A percentile compares a stretch with the other conserved stretches of the same genome.
These are phyloP conservation scores for Drosophila aldrichi DNA, from an alignment of 2,888 invertebrate genomes.

Conservation along the genomic window DNA sequence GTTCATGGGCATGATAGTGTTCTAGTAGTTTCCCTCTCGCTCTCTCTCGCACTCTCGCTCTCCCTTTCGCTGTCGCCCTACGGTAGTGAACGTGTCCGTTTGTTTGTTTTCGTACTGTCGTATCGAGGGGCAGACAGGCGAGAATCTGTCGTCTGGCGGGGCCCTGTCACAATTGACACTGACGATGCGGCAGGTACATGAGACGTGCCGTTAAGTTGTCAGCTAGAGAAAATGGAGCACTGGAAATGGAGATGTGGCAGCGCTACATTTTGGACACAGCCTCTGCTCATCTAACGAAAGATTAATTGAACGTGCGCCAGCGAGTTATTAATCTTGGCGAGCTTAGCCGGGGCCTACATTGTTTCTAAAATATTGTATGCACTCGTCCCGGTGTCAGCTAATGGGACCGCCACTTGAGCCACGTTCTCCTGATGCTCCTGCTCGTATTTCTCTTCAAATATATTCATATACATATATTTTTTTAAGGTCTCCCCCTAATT, in stretches of 20 bases:
- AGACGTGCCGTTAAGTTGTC: slow-evolving; percentile 69
- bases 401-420: slow-evolving; percentile 78
- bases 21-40: slow-evolving; percentile 34
- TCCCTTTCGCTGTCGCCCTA: background rate
- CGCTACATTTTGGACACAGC: slow-evolving; percentile 26
- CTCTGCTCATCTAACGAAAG: slow-evolving; percentile 68
- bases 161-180: slow-evolving; percentile 78
- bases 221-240: slow-evolving; percentile 22
- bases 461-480: slow-evolving; percentile 3
- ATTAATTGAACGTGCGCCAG: slow-evolving; percentile 83
- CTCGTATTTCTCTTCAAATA: slow-evolving; percentile 20
- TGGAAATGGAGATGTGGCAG: slow-evolving; percentile 3
- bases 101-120: slow-evolving; percentile 71
- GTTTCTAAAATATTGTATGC: slow-evolving; percentile 80
- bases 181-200: slow-evolving; percentile 78
- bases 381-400: slow-evolving; percentile 77
- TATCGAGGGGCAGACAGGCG: slow-evolving; percentile 22
- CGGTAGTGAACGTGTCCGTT: slow-evolving; percentile 66
- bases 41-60: background rate
- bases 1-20: slow-evolving; percentile 83
- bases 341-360: slow-evolving; percentile 68
- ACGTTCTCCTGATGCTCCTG: slow-evolving; percentile 40
- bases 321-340: slow-evolving; percentile 83
- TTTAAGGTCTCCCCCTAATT: slow-evolving; percentile 64
- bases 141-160: slow-evolving; percentile 51